A percentile compares a stretch with the other conserved stretches of the same genome.
These are phyloP conservation scores for Cephonodes hylas DNA, from an alignment of 2,888 invertebrate species.

Conservation along the genomic window DNA sequence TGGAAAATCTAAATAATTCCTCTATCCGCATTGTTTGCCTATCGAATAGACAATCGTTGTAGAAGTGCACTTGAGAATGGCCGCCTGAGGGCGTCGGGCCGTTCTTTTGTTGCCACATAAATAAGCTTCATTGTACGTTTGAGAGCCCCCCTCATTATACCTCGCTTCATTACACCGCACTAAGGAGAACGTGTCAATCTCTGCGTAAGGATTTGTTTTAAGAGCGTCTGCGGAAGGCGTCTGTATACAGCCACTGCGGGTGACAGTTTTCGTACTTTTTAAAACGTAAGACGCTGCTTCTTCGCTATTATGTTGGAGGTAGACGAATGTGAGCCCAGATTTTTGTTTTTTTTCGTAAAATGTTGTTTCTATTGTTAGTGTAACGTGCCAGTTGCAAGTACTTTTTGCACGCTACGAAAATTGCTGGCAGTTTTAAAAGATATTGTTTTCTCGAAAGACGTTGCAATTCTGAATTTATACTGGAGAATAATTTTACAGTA, in stretches of 20 bases:
- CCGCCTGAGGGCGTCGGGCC: conserved; percentile 27
- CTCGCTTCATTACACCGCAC: conserved; percentile 38
- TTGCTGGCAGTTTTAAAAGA: not conserved
- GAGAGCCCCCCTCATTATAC: conserved; percentile 52
- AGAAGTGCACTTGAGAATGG: conserved; percentile 5
- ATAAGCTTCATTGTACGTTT: conserved; percentile 54
- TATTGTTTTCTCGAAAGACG: not conserved
- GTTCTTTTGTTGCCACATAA: conserved; percentile 31
- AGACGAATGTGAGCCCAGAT: not conserved
- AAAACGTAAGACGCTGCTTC: conserved; percentile 22
- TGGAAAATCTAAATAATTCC: conserved; percentile 3
- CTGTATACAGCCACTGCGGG: not conserved
- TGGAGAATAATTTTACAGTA: not conserved
- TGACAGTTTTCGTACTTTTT: conserved; percentile 5
- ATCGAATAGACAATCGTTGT: conserved; percentile 1
- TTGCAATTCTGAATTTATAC: not conserved
- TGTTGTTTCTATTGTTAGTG: not conserved
- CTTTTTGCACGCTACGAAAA: too few relatives aligned
- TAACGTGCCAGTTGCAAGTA: not conserved
- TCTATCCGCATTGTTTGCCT: conserved; percentile 6
- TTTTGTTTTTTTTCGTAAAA: not conserved
- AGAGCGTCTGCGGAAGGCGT: not conserved
- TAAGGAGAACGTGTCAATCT: conserved; percentile 52
- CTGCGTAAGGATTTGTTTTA: conserved; percentile 14
- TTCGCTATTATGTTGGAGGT: not conserved